Evolutionary conservation across 2,888 invertebrate species (phyloP).

Genomic region (Pyrocoelia pectoralis): DNA sequence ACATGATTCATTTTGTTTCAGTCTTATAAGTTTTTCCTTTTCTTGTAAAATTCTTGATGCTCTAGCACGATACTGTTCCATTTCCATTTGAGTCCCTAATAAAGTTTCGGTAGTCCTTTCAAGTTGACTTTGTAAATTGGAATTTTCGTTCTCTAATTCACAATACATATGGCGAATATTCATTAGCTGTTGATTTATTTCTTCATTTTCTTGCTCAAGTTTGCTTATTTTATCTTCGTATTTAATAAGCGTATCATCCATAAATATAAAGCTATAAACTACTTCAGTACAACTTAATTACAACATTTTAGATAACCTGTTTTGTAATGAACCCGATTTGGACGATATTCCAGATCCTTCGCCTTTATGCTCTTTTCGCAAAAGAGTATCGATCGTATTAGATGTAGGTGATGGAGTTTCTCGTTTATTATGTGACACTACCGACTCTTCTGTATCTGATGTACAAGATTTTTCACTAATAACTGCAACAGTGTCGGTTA

Average conservation of each 20-base stretch:
- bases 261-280: constrained; percentile 17
- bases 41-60: constrained; percentile 79
- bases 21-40: constrained; percentile 74
- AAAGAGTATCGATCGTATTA: neutral
- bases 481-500: constrained; percentile 19
- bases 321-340: constrained; percentile 19
- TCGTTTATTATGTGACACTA: constrained; percentile 3
- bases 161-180: constrained; percentile 54
- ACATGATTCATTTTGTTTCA: constrained; percentile 44
- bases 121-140: constrained; percentile 50
- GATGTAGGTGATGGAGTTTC: constrained; percentile 14
- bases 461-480: constrained; percentile 21
- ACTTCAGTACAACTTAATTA: no score
- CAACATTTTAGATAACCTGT: constrained; percentile 21
- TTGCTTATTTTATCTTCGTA: constrained; percentile 51
- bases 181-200: constrained; percentile 52
- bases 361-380: constrained; percentile 9
- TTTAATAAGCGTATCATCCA: constrained; percentile 30
- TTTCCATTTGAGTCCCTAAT: constrained; percentile 61
- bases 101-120: constrained; percentile 51
- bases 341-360: constrained; percentile 13
- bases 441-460: constrained; percentile 16
- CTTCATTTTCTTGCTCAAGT: constrained; percentile 51
- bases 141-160: constrained; percentile 53
- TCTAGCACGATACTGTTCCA: constrained; percentile 80